Evolutionary conservation across 1,140 invertebrate genomes (phyloP).

Genomic region (Lamellibrachia luymesi): DNA sequence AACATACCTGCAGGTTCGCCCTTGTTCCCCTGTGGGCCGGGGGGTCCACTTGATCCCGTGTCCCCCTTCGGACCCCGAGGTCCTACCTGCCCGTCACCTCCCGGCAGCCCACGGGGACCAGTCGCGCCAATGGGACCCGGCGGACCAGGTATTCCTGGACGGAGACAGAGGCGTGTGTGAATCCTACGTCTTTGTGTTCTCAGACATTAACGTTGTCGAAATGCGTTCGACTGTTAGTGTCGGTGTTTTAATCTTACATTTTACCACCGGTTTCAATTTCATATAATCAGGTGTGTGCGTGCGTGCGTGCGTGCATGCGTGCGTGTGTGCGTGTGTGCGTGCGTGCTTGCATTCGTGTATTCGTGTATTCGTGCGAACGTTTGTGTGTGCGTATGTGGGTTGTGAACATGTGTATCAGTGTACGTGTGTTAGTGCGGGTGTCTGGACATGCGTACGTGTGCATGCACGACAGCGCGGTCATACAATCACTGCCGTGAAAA

Average conservation of each 20-base stretch:
- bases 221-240: no score
- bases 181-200: not conserved
- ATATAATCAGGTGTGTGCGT: not conserved
- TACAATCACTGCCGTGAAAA: not conserved
- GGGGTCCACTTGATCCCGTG: conserved; percentile 11
- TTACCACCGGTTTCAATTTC: no score
- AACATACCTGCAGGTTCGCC: not conserved
- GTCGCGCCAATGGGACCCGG: conserved; percentile 12
- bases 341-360: not conserved
- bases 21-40: conserved; percentile 10
- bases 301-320: not conserved
- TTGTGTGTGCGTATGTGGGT: not conserved
- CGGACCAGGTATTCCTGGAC: not conserved
- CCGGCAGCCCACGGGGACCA: conserved; percentile 14
- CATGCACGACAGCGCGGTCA: not conserved
- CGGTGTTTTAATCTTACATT: no score
- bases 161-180: not conserved
- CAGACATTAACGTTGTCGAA: no score
- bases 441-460: not conserved
- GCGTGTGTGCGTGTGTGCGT: not conserved
- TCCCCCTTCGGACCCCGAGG: not conserved
- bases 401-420: not conserved
- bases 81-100: conserved; percentile 9
- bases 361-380: not conserved
- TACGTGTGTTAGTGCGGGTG: not conserved